These are phyloP conservation scores for Illadopsis cleaveri DNA, from an alignment of 2,113 vertebrate genomes.

Conservation along the genomic window DNA sequence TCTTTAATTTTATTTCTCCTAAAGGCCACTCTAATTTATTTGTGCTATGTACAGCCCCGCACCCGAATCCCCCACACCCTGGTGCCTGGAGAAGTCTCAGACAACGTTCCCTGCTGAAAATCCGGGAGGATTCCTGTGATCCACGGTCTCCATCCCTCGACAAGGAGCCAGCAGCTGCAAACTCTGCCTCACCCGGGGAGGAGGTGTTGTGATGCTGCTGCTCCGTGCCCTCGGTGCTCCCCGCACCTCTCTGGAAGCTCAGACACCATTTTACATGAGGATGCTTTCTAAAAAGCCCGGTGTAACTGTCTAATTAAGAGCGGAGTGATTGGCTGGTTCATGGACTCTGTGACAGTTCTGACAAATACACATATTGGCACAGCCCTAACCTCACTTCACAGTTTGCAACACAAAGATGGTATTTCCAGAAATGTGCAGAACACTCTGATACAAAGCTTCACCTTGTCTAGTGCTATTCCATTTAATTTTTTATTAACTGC, in stretches of 20 bases:
- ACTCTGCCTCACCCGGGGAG: conserved; percentile 24
- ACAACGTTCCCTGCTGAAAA: neutral
- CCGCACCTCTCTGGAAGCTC: conserved; percentile 63
- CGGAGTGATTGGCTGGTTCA: conserved; percentile 78
- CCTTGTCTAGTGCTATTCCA: conserved; percentile 82
- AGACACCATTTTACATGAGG: conserved; percentile 70
- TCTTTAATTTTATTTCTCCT: neutral
- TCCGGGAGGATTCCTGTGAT: neutral
- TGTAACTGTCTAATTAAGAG: conserved; percentile 85
- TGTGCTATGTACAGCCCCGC: accelerated
- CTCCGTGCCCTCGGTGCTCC: conserved; percentile 70
- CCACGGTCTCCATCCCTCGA: neutral
- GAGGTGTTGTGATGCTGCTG: conserved; percentile 35
- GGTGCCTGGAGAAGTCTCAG: neutral
- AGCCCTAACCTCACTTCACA: conserved; percentile 80
- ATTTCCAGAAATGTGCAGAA: conserved; percentile 81
- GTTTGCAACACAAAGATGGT: conserved; percentile 82
- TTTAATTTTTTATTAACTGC: conserved; percentile 92
- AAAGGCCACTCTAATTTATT: neutral
- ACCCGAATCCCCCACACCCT: neutral
- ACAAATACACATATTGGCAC: conserved; percentile 81
- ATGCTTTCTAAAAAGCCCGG: conserved; percentile 76
- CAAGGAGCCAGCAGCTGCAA: conserved; percentile 33
- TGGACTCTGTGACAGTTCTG: conserved; percentile 82
- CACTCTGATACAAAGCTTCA: conserved; percentile 73